A percentile compares a stretch with the other conserved stretches of the same genome.
Evolutionary conservation across 2,888 invertebrate genomes (phyloP).

Genomic region (Entomobrya multifasciata): DNA sequence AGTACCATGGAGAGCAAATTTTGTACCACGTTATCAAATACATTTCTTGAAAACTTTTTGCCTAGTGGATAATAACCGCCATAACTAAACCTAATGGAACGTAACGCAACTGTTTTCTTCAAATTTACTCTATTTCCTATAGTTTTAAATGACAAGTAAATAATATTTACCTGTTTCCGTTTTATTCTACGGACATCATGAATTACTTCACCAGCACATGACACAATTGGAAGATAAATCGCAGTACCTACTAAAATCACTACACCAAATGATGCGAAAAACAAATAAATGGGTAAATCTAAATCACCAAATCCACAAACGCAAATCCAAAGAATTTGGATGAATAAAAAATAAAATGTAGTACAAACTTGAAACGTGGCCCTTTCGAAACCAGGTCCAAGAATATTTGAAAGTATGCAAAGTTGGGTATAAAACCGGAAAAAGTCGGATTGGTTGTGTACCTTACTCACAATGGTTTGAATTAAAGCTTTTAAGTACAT

Average conservation of each 20-base stretch:
- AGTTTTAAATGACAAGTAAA: too few relatives aligned
- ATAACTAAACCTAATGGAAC: not conserved
- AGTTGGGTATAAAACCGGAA: not conserved
- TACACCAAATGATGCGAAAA: not conserved
- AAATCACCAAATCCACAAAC: not conserved
- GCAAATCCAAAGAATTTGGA: not conserved
- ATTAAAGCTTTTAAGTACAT: not conserved
- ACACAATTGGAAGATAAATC: not conserved
- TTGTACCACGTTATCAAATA: conserved; percentile 4
- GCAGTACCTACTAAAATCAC: not conserved
- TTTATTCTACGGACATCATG: not conserved
- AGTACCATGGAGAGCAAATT: conserved; percentile 4
- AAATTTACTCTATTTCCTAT: not conserved
- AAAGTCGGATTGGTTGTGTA: not conserved
- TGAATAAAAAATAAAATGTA: not conserved
- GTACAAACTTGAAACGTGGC: not conserved
- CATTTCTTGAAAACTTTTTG: conserved; percentile 3
- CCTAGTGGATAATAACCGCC: conserved; percentile 26
- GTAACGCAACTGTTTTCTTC: not conserved
- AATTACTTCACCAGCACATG: conserved; percentile 7
- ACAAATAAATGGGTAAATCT: not conserved
- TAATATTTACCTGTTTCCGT: not conserved
- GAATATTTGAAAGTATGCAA: not conserved
- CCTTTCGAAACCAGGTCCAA: not conserved
- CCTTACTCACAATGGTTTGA: not conserved